Percentiles rank a stretch among this genome's conserved stretches.
These are phyloP conservation scores for Masnerella sp. DNA, from an alignment of 2,888 invertebrate species.

Conservation along the genomic window DNA sequence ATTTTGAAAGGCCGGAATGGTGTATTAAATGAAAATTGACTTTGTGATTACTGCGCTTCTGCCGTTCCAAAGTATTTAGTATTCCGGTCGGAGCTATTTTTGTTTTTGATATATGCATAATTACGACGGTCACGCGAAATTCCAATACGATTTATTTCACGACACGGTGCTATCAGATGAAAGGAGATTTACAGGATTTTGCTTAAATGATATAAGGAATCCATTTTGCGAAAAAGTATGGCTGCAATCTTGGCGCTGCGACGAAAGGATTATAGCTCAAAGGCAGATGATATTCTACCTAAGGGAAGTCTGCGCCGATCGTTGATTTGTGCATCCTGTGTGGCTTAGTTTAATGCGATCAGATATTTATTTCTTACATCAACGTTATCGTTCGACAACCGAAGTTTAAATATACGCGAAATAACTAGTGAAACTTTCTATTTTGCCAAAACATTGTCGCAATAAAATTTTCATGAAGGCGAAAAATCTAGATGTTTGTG, in stretches of 20 bases:
- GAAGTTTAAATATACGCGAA: no score
- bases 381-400: no score
- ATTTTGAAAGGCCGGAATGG: slow-evolving; percentile 5
- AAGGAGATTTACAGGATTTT: no score
- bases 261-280: slow-evolving; percentile 6
- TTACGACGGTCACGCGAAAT: background rate
- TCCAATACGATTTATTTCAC: background rate
- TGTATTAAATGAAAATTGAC: slow-evolving; percentile 15
- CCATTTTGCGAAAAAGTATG: slow-evolving; percentile 12
- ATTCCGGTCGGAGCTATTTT: background rate
- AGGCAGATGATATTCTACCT: slow-evolving; percentile 6
- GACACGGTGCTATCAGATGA: background rate
- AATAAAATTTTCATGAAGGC: background rate
- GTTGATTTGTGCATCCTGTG: slow-evolving; percentile 3
- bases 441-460: background rate
- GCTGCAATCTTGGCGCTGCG: no score
- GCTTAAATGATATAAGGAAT: slow-evolving; percentile 30
- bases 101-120: background rate
- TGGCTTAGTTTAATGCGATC: no score
- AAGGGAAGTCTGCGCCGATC: no score
- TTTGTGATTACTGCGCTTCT: background rate
- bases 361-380: no score
- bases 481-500: background rate
- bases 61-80: background rate
- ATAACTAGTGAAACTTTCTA: no score